These are phyloP conservation scores for Acropora yongei DNA, from an alignment of 64 coral and sea anemone species.

Conservation along the genomic window DNA sequence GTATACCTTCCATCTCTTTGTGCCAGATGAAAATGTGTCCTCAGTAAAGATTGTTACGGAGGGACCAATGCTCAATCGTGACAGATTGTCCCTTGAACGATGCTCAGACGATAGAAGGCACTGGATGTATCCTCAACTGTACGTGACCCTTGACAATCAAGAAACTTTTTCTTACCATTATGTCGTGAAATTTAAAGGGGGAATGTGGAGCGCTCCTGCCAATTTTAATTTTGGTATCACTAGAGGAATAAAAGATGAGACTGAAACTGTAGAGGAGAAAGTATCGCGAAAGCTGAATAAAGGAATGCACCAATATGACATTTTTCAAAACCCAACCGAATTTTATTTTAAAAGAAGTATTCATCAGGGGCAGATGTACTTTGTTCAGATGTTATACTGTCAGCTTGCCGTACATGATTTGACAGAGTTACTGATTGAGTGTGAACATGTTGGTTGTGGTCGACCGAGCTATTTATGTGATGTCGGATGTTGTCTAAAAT, in stretches of 20 bases:
- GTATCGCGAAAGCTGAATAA: not conserved
- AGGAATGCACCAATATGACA: conserved; percentile 45
- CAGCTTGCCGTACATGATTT: not conserved
- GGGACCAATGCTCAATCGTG: not conserved
- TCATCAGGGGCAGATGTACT: conserved; percentile 34
- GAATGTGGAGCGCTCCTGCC: not conserved
- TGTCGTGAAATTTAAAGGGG: conserved; percentile 27
- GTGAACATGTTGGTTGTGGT: conserved; percentile 66
- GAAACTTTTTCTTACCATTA: conserved; percentile 40
- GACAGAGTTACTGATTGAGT: conserved; percentile 42
- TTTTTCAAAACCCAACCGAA: conserved; percentile 16
- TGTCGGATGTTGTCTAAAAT: not conserved
- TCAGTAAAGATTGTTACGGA: conserved; percentile 20
- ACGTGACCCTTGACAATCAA: not conserved
- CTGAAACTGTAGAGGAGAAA: conserved; percentile 1
- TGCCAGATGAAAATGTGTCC: not conserved
- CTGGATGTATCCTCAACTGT: conserved; percentile 3
- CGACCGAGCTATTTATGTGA: conserved; percentile 4
- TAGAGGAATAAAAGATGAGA: not conserved
- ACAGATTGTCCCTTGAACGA: not conserved
- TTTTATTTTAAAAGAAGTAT: not conserved
- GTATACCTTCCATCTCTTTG: conserved; percentile 48
- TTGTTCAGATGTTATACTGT: conserved; percentile 22
- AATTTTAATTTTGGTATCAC: not conserved
- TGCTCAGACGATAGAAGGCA: not conserved